Evolutionary conservation across 2,113 vertebrate species (phyloP).

Genomic region (Scalopus aquaticus): DNA sequence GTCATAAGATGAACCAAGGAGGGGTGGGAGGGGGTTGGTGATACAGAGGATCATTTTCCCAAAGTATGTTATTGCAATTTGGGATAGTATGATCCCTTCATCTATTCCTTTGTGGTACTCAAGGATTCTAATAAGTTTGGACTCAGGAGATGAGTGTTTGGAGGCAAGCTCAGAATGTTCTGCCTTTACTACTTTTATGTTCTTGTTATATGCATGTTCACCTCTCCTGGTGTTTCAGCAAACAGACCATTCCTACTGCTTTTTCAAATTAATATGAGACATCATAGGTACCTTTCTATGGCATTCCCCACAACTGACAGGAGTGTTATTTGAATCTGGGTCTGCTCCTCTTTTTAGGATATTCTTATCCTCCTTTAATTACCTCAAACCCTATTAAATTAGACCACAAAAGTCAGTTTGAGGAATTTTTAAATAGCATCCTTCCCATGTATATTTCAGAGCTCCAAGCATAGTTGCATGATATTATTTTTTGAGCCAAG

Average conservation of each 20-base stretch:
- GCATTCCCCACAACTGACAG: constrained; percentile 55
- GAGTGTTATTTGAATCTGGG: background rate
- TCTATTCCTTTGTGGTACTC: background rate
- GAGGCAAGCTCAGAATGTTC: constrained; percentile 54
- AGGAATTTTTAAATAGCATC: background rate
- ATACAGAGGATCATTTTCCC: background rate
- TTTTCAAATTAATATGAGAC: constrained; percentile 78
- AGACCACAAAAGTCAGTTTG: background rate
- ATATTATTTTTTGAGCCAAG: background rate
- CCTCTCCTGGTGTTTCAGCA: constrained; percentile 74
- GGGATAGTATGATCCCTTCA: background rate
- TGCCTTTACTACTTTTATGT: constrained; percentile 70
- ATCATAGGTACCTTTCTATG: constrained; percentile 16
- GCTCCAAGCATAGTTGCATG: background rate
- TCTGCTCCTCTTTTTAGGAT: background rate
- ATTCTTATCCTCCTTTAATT: background rate
- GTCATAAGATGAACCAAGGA: background rate
- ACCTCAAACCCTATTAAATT: background rate
- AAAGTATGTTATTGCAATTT: background rate
- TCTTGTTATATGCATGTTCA: constrained; percentile 68
- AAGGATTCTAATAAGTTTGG: background rate
- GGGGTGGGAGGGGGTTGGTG: too few relatives aligned
- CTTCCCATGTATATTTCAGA: background rate
- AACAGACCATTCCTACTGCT: constrained; percentile 43
- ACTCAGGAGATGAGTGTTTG: constrained; percentile 47